phyloP scores from a whole-genome alignment of 2,888 invertebrate genomes.

The Coleophora deauratella region DNA sequence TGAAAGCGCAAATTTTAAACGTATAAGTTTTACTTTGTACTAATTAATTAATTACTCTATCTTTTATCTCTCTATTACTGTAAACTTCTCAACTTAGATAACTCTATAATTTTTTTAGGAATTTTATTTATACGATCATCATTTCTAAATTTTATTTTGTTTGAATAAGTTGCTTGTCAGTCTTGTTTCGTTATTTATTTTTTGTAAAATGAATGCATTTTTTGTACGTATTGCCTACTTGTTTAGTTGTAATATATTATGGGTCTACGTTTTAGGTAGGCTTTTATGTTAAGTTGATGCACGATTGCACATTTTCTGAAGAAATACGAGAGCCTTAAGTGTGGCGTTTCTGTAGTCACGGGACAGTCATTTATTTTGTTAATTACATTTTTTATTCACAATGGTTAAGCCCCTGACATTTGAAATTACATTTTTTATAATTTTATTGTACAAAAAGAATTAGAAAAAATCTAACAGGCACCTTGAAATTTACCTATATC shows the following conservation, averaged over 20 bases:
- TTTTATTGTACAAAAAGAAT: too few species aligned
- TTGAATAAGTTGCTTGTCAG: neutral
- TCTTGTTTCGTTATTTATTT: conserved; percentile 8
- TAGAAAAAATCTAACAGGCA: too few species aligned
- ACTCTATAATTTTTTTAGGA: neutral
- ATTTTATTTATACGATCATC: neutral
- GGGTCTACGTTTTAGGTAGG: conserved; percentile 53
- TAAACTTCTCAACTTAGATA: neutral
- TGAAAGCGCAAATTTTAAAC: too few species aligned
- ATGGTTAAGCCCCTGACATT: too few species aligned
- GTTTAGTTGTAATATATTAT: conserved; percentile 4
- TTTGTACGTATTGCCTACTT: conserved; percentile 20
- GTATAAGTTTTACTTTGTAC: neutral
- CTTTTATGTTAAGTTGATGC: conserved; percentile 13
- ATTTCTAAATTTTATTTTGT: neutral
- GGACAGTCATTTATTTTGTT: too few species aligned
- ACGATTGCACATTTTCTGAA: too few species aligned
- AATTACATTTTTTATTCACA: too few species aligned
- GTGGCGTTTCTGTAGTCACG: too few species aligned
- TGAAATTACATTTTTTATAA: too few species aligned
- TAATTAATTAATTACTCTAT: neutral
- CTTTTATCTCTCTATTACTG: neutral
- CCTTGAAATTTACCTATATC: too few species aligned
- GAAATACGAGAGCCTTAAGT: too few species aligned
- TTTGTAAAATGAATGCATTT: too few species aligned